A percentile compares a stretch with the other conserved stretches of the same genome.
Evolutionary conservation across 2,797 vertebrate genomes (phyloP).

Genomic region (Anabacerthia variegaticeps): DNA sequence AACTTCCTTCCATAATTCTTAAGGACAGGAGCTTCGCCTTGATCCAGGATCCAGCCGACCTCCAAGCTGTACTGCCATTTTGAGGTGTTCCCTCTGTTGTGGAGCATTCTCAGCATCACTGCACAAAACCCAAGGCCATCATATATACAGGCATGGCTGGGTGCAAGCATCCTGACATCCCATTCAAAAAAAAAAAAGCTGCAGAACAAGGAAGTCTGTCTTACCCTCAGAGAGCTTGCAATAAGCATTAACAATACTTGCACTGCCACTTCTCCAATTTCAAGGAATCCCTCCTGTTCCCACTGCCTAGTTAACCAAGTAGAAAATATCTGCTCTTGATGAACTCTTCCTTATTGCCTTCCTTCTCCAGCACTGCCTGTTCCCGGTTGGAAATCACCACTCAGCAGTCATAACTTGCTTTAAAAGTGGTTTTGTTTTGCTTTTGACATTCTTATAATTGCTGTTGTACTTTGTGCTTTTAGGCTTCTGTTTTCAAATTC

Average conservation of each 20-base stretch:
- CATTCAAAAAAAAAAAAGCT: background rate
- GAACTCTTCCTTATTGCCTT: background rate
- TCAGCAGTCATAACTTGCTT: background rate
- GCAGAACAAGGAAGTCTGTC: background rate
- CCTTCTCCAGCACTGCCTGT: background rate
- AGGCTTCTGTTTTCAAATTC: background rate
- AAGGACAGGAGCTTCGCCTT: background rate
- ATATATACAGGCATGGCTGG: fast-evolving
- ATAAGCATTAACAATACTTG: background rate
- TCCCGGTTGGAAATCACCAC: background rate
- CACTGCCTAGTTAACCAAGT: background rate
- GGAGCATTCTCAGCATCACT: background rate
- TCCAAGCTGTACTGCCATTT: background rate
- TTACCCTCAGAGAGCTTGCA: background rate
- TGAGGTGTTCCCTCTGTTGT: background rate
- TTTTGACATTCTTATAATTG: background rate
- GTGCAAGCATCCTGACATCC: background rate
- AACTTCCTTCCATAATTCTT: background rate
- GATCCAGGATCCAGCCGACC: background rate
- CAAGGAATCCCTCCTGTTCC: background rate
- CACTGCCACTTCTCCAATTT: background rate
- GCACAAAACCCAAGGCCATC: background rate
- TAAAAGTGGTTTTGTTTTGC: background rate
- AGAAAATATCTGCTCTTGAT: background rate
- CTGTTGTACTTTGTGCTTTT: background rate